phyloP scores from a whole-genome alignment of 1,140 invertebrate species.

The Pseudomyrmex sp. region DNA sequence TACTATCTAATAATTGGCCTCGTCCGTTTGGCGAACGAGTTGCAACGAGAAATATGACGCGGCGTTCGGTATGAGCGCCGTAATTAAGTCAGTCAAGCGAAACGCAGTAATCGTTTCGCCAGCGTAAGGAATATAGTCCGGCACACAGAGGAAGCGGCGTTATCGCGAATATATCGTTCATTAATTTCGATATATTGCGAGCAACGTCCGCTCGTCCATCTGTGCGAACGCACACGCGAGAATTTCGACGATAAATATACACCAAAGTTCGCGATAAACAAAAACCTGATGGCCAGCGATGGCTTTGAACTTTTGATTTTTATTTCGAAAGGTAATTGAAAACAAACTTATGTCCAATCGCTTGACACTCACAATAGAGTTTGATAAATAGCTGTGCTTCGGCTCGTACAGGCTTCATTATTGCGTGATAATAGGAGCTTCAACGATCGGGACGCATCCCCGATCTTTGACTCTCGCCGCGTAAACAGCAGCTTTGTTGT shows the following conservation, averaged over 20 bases:
- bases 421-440: constrained; percentile 22
- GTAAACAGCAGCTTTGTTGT: constrained; percentile 57
- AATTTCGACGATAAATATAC: neutral
- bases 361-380: neutral
- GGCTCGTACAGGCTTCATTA: constrained; percentile 15
- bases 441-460: neutral
- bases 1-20: constrained; percentile 56
- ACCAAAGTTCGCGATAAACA: neutral
- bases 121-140: constrained; percentile 2
- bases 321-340: neutral
- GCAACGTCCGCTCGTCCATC: neutral
- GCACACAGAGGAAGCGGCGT: constrained; percentile 2
- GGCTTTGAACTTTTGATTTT: neutral
- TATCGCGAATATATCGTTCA: constrained; percentile 13
- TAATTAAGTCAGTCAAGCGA: constrained; percentile 55
- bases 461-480: constrained; percentile 49
- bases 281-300: neutral
- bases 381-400: neutral
- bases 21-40: constrained; percentile 43
- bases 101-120: constrained; percentile 46
- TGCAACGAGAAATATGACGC: constrained; percentile 41
- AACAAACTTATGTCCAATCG: neutral
- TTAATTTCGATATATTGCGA: neutral
- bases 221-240: neutral
- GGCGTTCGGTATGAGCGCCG: constrained; percentile 7